These are phyloP conservation scores for Oreonectes daqikongensis DNA, from an alignment of 2,797 vertebrate species.

Conservation along the genomic window DNA sequence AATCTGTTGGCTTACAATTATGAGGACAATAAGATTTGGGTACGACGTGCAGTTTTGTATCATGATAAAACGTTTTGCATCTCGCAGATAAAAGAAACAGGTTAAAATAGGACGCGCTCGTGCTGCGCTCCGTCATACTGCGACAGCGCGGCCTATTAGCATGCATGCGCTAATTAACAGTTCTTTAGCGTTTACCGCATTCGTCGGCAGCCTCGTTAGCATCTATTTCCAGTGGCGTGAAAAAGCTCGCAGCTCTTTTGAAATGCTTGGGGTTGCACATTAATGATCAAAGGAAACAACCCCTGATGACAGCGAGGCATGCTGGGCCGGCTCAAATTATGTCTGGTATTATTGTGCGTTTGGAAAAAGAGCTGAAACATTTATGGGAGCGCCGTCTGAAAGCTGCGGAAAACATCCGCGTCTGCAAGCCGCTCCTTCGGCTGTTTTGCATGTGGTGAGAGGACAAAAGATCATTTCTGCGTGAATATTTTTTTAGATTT, in stretches of 20 bases:
- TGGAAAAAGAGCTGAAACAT: constrained; percentile 42
- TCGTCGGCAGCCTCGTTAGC: constrained; percentile 47
- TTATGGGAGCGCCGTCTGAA: constrained; percentile 37
- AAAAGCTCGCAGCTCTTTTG: constrained; percentile 42
- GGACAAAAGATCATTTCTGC: constrained; percentile 25
- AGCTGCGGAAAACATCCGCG: not conserved
- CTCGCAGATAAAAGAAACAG: not conserved
- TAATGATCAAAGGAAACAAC: constrained; percentile 53
- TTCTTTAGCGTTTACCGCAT: constrained; percentile 50
- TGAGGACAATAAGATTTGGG: not conserved
- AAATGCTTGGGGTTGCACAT: constrained; percentile 54
- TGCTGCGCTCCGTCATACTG: constrained; percentile 25
- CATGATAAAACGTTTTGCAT: constrained; percentile 43
- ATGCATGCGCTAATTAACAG: constrained; percentile 55
- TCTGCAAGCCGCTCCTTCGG: constrained; percentile 15
- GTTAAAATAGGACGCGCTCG: constrained; percentile 12
- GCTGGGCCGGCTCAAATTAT: constrained; percentile 40
- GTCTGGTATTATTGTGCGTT: constrained; percentile 42
- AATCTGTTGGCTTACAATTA: constrained; percentile 9
- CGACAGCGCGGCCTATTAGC: constrained; percentile 54
- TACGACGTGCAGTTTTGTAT: constrained; percentile 3
- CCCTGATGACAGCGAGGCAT: constrained; percentile 23
- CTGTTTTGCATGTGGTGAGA: not conserved
- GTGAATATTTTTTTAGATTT: constrained; percentile 16
- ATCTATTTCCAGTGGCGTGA: constrained; percentile 49